Conservation (phyloP, 2,888 invertebrate species). For the Polydrusus cervinus region DNA sequence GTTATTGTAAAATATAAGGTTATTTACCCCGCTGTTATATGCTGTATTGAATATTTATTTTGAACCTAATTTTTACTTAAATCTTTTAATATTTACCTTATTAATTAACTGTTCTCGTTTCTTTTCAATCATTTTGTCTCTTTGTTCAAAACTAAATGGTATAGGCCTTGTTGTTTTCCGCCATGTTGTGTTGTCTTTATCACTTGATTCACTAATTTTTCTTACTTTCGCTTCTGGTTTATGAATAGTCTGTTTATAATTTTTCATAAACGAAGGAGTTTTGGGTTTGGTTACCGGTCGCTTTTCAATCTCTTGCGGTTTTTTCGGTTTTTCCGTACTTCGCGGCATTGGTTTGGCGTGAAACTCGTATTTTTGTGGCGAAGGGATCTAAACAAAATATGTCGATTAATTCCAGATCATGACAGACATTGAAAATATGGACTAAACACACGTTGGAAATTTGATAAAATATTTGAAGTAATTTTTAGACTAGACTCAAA, state of each 20-base stretch:
- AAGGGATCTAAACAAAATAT: conserved; percentile 21
- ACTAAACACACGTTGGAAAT: too few relatives aligned
- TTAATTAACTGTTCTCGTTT: conserved; percentile 78
- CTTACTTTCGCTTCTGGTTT: not conserved
- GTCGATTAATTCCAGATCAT: not conserved
- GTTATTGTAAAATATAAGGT: too few relatives aligned
- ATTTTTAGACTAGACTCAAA: too few relatives aligned
- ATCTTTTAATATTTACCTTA: conserved; percentile 61
- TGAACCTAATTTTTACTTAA: too few relatives aligned
- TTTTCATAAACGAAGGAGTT: conserved; percentile 60
- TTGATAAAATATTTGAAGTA: too few relatives aligned
- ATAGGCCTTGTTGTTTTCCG: conserved; percentile 58
- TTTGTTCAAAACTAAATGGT: conserved; percentile 82
- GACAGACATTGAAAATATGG: too few relatives aligned
- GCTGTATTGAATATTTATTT: too few relatives aligned
- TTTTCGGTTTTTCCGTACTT: conserved; percentile 72
- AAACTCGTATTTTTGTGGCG: conserved; percentile 65
- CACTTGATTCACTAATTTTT: not conserved
- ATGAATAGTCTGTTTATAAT: conserved; percentile 30
- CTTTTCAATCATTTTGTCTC: conserved; percentile 75
- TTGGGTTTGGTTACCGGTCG: conserved; percentile 52
- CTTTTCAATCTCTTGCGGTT: conserved; percentile 46
- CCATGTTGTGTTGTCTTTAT: not conserved
- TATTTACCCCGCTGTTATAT: too few relatives aligned
- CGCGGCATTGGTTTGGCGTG: conserved; percentile 79